phyloP scores from a whole-genome alignment of 2,797 vertebrate genomes.

The Oreochromis mossambicus region DNA sequence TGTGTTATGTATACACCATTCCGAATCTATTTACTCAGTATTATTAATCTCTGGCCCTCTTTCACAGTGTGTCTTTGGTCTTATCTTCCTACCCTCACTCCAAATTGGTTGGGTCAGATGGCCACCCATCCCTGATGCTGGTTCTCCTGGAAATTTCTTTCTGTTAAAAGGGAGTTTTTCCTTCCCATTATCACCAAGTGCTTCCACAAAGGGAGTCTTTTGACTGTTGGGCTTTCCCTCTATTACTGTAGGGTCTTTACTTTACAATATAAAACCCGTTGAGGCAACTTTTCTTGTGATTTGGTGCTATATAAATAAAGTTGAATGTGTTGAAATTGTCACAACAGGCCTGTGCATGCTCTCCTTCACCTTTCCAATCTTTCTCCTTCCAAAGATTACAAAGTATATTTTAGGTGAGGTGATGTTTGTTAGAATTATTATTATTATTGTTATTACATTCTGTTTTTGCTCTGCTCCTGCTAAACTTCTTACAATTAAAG shows the following conservation, averaged over 20 bases:
- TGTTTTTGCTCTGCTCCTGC: background rate
- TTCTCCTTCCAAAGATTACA: background rate
- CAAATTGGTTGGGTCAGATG: background rate
- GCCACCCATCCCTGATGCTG: background rate
- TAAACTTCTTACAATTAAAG: background rate
- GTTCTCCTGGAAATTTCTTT: background rate
- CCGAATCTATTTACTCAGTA: background rate
- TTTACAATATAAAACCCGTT: background rate
- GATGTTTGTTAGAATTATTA: background rate
- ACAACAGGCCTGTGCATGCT: background rate
- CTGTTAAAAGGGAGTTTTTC: background rate
- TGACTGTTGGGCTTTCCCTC: background rate
- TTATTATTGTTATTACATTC: background rate
- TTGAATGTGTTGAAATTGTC: background rate
- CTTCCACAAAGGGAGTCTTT: background rate
- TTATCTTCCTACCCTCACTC: background rate
- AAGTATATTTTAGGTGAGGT: background rate
- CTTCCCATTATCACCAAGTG: background rate
- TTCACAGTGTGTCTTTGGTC: background rate
- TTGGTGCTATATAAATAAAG: background rate
- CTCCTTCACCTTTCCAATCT: background rate
- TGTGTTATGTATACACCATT: background rate
- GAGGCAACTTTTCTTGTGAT: background rate
- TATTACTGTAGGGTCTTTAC: background rate
- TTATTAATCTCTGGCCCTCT: accelerated